phyloP scores from a whole-genome alignment of 2,113 vertebrate species.

The Eira barbara region DNA sequence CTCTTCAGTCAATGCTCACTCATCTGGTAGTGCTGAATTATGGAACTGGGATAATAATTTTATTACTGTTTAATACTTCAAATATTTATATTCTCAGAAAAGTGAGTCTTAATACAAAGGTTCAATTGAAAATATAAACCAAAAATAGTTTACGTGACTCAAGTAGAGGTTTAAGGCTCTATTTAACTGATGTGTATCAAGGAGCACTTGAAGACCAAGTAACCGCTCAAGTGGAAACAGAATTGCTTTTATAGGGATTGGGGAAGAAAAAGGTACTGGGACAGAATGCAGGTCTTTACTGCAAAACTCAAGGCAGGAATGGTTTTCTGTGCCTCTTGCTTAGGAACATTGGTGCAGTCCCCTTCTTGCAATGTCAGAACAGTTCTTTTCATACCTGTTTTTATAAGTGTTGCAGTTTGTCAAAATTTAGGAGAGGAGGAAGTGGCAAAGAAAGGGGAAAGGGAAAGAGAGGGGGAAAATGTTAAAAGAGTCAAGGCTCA shows the following conservation, averaged over 20 bases:
- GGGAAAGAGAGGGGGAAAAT: not conserved
- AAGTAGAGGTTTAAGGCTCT: not conserved
- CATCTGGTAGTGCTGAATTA: not conserved
- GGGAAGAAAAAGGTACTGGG: not conserved
- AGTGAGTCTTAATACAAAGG: not conserved
- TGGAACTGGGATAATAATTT: not conserved
- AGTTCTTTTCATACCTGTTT: not conserved
- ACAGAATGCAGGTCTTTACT: not conserved
- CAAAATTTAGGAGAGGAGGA: not conserved
- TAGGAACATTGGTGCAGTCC: not conserved
- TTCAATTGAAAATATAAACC: not conserved
- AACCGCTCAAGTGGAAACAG: not conserved
- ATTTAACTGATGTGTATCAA: not conserved
- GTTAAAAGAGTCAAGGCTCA: not conserved
- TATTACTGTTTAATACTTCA: slow-evolving; percentile 3
- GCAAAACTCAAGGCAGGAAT: not conserved
- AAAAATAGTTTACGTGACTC: not conserved
- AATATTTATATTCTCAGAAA: not conserved
- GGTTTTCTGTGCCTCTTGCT: not conserved
- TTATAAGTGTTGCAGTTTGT: not conserved
- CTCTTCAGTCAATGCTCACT: not conserved
- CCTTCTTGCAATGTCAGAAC: not conserved
- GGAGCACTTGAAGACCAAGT: not conserved
- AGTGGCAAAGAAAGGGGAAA: not conserved
- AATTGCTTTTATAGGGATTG: not conserved